phyloP scores from a whole-genome alignment of 2,113 vertebrate genomes.

The Glaucomys volans region DNA sequence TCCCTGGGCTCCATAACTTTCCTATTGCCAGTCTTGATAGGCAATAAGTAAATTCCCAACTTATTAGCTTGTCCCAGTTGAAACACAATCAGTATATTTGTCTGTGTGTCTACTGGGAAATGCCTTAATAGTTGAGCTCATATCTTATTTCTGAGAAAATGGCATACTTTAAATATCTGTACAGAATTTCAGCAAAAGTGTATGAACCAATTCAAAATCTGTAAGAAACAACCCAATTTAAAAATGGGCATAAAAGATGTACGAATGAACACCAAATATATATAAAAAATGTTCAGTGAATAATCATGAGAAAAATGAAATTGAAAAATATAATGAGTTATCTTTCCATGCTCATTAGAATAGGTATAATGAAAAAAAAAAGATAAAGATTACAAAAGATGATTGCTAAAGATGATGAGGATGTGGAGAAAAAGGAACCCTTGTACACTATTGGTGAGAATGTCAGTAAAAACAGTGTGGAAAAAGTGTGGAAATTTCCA shows the following conservation, averaged over 20 bases:
- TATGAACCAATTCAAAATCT: background rate
- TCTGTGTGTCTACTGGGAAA: background rate
- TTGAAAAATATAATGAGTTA: background rate
- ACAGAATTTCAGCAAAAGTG: background rate
- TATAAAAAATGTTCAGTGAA: background rate
- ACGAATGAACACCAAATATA: background rate
- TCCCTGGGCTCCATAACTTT: background rate
- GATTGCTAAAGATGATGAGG: background rate
- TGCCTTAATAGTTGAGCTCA: background rate
- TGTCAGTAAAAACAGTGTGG: background rate
- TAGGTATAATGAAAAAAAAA: background rate
- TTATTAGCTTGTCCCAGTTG: slow-evolving; percentile 34
- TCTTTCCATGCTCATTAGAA: background rate
- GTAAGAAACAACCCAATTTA: background rate
- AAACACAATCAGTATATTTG: background rate
- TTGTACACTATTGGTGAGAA: background rate
- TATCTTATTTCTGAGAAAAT: background rate
- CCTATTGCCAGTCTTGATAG: background rate
- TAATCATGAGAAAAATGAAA: background rate
- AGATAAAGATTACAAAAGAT: background rate
- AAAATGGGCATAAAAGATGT: background rate
- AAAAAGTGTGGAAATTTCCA: background rate
- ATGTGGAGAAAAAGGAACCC: background rate
- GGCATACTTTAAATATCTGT: background rate
- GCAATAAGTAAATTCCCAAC: slow-evolving; percentile 60